Conservation (phyloP, 2,888 invertebrate species). For the Dorcus parallelipipedus region DNA sequence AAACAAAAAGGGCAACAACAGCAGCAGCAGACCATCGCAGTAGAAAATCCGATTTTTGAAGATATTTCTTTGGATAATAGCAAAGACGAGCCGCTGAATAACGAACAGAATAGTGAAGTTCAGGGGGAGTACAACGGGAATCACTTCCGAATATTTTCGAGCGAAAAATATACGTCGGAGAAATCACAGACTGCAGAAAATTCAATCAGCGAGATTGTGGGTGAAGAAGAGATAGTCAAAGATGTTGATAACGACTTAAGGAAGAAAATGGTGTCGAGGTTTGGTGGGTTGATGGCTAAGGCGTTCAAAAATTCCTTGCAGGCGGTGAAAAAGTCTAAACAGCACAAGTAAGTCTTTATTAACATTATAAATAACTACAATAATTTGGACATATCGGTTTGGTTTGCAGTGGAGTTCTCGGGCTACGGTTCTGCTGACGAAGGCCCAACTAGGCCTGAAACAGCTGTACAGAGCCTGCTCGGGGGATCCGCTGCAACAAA, state of each 20-base stretch:
- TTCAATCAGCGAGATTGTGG: constrained; percentile 17
- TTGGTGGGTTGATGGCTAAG: constrained; percentile 30
- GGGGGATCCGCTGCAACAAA: too few species aligned
- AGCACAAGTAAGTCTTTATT: constrained; percentile 9
- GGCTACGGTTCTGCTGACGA: too few species aligned
- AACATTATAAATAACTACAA: too few species aligned
- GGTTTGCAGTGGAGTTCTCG: too few species aligned
- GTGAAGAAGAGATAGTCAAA: constrained; percentile 20
- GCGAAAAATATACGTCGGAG: constrained; percentile 6
- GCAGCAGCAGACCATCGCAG: background rate
- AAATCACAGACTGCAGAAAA: constrained; percentile 3
- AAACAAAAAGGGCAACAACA: constrained; percentile 14
- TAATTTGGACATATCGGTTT: too few species aligned
- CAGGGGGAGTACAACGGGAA: background rate
- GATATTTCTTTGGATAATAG: constrained; percentile 27
- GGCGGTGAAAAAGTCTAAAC: constrained; percentile 9
- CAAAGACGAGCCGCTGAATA: constrained; percentile 1
- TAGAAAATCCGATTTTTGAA: constrained; percentile 23
- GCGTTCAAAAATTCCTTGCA: constrained; percentile 22
- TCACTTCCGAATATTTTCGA: background rate
- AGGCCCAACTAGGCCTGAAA: too few species aligned
- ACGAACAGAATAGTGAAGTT: background rate
- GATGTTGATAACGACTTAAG: constrained; percentile 25
- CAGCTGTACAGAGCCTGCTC: too few species aligned
- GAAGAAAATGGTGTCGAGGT: constrained; percentile 26